phyloP scores from a whole-genome alignment of 2,888 invertebrate species.

The Parelbella ahira region DNA sequence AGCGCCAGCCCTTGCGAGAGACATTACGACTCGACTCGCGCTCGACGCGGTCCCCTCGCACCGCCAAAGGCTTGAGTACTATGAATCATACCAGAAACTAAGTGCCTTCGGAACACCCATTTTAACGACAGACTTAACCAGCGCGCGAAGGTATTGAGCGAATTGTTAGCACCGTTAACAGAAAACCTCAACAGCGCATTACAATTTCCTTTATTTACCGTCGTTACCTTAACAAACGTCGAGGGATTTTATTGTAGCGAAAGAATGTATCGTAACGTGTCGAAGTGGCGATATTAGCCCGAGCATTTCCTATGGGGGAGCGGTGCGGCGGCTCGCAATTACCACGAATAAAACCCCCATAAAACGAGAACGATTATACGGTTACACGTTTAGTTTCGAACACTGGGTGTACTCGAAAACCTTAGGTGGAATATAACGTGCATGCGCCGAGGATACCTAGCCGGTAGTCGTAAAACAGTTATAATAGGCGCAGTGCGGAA shows the following conservation, averaged over 20 bases:
- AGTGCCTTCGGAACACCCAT: conserved; percentile 17
- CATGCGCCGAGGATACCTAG: conserved; percentile 56
- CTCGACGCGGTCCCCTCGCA: conserved; percentile 33
- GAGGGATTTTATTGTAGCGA: conserved; percentile 24
- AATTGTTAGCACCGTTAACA: conserved; percentile 15
- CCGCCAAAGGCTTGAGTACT: conserved; percentile 14
- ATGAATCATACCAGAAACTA: conserved; percentile 15
- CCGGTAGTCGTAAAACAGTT: conserved; percentile 63
- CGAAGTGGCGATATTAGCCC: conserved; percentile 43
- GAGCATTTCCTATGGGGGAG: conserved; percentile 42
- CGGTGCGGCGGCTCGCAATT: conserved; percentile 49
- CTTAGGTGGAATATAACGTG: conserved; percentile 47
- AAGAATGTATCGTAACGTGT: conserved; percentile 42
- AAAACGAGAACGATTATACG: conserved; percentile 57
- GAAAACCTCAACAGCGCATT: conserved; percentile 21
- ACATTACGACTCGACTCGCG: conserved; percentile 37
- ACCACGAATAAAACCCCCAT: conserved; percentile 56
- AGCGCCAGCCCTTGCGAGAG: conserved; percentile 36
- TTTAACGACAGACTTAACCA: conserved; percentile 19
- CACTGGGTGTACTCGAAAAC: conserved; percentile 51
- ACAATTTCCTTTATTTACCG: conserved; percentile 27
- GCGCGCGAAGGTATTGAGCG: conserved; percentile 11
- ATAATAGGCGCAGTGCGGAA: conserved; percentile 73
- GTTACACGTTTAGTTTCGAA: conserved; percentile 57
- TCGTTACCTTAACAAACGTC: conserved; percentile 15